Evolutionary conservation across 2,888 invertebrate species (phyloP), one percentile per base, ranked within the genome.

Genomic region (Prostheceraeus crozeri): DNA sequence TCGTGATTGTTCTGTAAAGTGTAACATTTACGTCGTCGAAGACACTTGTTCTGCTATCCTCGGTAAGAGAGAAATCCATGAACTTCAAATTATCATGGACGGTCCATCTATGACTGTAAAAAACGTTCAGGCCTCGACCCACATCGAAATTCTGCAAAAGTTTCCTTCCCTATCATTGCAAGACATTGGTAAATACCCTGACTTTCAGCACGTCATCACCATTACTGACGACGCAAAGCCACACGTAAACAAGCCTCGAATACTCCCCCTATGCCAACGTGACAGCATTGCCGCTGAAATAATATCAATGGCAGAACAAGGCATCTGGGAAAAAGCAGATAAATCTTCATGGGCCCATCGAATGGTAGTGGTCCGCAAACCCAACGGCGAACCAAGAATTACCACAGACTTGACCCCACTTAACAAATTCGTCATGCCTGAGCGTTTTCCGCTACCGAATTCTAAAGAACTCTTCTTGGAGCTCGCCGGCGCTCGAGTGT

Each of bases 141-240:
- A n/a, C n/a, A n/a, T n/a, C n/a, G 16, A 10, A 3, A 3, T 55
- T 14, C 25, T 2, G 1, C 25, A 48, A 28, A 6, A 55, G 2
- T 55, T 30, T 55, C 52, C 55, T 2, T 2, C 23, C 2, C 14
- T 55, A 1, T 4, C 16, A 6, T 33, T 40, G 6, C 16, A 1
- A 1, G 14, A n/a, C 11, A 33, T 55, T 6, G 55, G 55, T n/a
- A n/a, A 11, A 6, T 55, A 45, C 52, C 55, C 55, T 2, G 52
- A n/a, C 3, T 33, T 3, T 3, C 4, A 3, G 40, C 55, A 55
- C n/a, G 19, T 4, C 3, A 55, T 55, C 4, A 14, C 33, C 8
- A 4, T 55, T 2, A 14, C 36, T n/a, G 2, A 6, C 3, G 52
- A 52, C 23, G 55, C 55, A 3, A 52, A 11, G 3, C 55, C 55